Evolutionary conservation across 2,113 vertebrate genomes (phyloP), one percentile per base, ranked within the genome.

Genomic region (Oreochromis aureus): DNA sequence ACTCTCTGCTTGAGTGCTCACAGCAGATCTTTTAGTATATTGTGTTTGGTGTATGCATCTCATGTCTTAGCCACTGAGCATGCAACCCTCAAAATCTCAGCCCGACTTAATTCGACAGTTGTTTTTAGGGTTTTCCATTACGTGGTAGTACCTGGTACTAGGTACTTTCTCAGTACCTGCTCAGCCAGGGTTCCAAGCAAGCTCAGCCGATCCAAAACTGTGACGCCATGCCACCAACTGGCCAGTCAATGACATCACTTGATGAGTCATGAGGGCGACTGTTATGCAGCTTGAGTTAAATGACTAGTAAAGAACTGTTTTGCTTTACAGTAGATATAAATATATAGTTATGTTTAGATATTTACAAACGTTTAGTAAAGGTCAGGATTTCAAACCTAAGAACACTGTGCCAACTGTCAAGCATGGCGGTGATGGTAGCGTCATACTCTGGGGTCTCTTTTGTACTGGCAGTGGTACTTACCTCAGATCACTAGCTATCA

Each of bases 251-350:
- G 34, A 11, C 59, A n/a, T 63, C 59, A 63, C 32, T 63, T 63
- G 5, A 34, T 63, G 59, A 63, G 5, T 63, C 30, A 63, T 11
- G 59, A 16, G 34, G 34, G 30, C 1, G 9, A 12, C 18, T 48
- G 41, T 0, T 27, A 18, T 3, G 30, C 0, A 30, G 15, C 0
- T 44, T 46, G 22, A 46, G 41, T 46, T 73, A 24, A 73, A 44
- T 39, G 2, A 71, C 12, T 71, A 44, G 12, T 44, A 24, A 71
- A 24, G 7, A 71, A 27, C 39, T 4, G 24, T 71, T 44, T 71
- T 44, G 66, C n/a, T 71, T 44, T 71, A 44, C 0, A 24, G 66
- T 71, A 7, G 0, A 71, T 41, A 41, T 6, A 44, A 24, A 71
- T 44, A 44, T 24, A 71, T 44, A 44, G 39, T 71, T 44, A 3